Percentiles rank a stretch among this genome's conserved stretches.
phyloP scores from a whole-genome alignment of 2,888 invertebrate species.

The Trissolcus japonicus region DNA sequence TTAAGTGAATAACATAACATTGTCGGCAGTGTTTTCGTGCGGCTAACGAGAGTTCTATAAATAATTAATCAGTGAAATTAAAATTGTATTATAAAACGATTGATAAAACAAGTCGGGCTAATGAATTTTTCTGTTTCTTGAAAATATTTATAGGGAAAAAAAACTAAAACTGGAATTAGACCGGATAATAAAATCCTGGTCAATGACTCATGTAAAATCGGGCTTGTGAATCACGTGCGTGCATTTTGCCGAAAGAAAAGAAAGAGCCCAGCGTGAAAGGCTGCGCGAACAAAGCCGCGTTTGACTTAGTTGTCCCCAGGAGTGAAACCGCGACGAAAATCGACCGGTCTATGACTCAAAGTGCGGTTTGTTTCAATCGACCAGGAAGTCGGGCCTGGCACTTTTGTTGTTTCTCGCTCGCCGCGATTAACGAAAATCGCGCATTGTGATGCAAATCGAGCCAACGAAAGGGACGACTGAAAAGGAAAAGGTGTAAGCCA shows the following conservation, averaged over 20 bases:
- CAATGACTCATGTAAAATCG: conserved; percentile 50
- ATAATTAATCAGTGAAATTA: too few species aligned
- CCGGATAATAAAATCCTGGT: conserved; percentile 7
- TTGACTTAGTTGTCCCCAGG: conserved; percentile 25
- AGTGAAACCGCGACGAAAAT: conserved; percentile 29
- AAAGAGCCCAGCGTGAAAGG: conserved; percentile 36
- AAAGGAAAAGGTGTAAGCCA: conserved; percentile 35
- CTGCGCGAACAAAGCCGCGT: conserved; percentile 33
- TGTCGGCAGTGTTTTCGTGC: background rate
- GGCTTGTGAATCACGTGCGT: conserved; percentile 22
- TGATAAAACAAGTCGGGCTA: background rate
- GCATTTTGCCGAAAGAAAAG: conserved; percentile 50
- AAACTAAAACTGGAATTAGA: background rate
- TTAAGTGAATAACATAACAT: background rate
- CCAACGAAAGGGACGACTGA: conserved; percentile 25
- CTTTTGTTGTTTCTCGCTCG: conserved; percentile 15
- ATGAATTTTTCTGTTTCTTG: too few species aligned
- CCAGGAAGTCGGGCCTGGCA: conserved; percentile 26
- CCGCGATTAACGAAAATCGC: conserved; percentile 45
- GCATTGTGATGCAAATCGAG: conserved; percentile 44
- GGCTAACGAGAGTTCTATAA: too few species aligned
- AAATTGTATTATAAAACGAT: background rate
- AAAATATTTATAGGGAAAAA: background rate
- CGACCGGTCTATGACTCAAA: conserved; percentile 45
- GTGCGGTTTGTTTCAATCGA: conserved; percentile 21